These are phyloP conservation scores for Mesocricetus auratus DNA, from an alignment of 2,113 vertebrate species.

Conservation along the genomic window DNA sequence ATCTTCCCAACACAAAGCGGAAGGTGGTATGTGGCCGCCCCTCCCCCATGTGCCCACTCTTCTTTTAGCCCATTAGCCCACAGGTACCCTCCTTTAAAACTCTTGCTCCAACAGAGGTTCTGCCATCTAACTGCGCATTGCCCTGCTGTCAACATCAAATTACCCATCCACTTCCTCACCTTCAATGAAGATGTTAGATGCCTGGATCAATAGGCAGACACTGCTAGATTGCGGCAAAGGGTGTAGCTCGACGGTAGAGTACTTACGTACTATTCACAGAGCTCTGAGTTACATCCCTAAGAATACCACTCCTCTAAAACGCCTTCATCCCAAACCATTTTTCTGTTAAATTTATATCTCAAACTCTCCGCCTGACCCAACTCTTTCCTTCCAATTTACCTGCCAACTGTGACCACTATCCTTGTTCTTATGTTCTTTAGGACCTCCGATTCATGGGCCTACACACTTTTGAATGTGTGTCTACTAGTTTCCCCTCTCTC, in stretches of 20 bases:
- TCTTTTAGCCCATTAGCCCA: background rate
- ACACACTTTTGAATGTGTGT: fast-evolving
- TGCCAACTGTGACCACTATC: background rate
- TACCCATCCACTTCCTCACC: background rate
- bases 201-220: background rate
- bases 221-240: fast-evolving
- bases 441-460: fast-evolving
- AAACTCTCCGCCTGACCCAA: background rate
- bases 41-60: background rate
- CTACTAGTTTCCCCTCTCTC: background rate
- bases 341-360: background rate
- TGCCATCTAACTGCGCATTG: background rate
- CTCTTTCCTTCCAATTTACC: background rate
- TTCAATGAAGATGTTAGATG: background rate
- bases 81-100: background rate
- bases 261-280: background rate
- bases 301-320: background rate
- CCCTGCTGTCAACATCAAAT: background rate
- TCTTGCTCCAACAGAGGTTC: background rate
- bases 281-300: background rate
- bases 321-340: background rate
- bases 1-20: background rate
- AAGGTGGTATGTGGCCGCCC: too few species aligned
- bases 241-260: background rate
- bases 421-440: background rate